Conservation (phyloP, 2,113 vertebrate genomes). For the Sorex araneus region DNA sequence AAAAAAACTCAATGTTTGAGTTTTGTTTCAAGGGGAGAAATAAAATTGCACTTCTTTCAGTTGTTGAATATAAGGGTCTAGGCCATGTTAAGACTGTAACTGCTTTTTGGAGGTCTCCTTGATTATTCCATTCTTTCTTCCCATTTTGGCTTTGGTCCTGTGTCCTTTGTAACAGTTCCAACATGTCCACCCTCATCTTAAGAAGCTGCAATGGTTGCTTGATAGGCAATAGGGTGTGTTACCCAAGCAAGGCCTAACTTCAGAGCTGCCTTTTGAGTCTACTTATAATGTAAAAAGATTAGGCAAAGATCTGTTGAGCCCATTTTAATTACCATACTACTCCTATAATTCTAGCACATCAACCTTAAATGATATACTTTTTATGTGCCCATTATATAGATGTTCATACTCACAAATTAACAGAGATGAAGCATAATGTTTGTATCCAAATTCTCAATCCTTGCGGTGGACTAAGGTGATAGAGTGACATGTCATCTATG, state of each 20-base stretch:
- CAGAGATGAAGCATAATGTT: constrained; percentile 43
- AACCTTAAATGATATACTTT: constrained; percentile 19
- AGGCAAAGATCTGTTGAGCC: constrained; percentile 14
- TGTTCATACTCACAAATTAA: neutral
- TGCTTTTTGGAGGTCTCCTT: neutral
- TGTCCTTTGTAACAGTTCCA: constrained; percentile 23
- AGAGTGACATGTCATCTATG: neutral
- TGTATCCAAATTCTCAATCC: constrained; percentile 5
- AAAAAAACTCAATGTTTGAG: constrained; percentile 7
- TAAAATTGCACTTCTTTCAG: constrained; percentile 6
- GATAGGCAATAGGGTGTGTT: no score
- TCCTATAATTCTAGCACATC: neutral
- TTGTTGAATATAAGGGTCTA: constrained; percentile 14
- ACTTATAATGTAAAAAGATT: constrained; percentile 40
- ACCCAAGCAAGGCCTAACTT: constrained; percentile 41
- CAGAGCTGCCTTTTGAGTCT: constrained; percentile 16
- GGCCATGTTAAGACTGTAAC: neutral
- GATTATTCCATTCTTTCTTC: neutral
- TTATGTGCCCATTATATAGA: constrained; percentile 38
- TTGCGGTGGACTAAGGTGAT: neutral
- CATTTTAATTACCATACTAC: constrained; percentile 21
- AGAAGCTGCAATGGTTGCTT: constrained; percentile 19
- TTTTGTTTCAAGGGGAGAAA: constrained; percentile 52
- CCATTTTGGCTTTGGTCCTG: neutral
- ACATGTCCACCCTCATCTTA: neutral